Conservation (phyloP, 2,113 vertebrate species). For the Stictonetta naevosa region DNA sequence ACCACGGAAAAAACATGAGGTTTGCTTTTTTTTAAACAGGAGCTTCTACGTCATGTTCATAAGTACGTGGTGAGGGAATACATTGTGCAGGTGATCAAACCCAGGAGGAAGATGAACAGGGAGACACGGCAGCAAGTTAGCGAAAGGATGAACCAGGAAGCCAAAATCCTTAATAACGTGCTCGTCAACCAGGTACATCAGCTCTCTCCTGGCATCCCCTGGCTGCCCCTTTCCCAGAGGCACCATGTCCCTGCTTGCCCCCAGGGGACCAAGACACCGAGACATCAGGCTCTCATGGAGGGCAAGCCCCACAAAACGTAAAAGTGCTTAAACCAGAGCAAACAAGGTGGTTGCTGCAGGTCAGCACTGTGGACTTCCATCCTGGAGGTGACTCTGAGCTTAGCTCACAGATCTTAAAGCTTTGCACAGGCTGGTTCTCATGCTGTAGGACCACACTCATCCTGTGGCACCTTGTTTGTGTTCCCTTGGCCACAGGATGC, state of each 20-base stretch:
- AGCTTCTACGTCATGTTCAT: conserved; percentile 67
- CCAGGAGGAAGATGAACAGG: conserved; percentile 20
- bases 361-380: background rate
- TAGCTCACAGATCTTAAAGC: background rate
- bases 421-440: background rate
- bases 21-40: conserved; percentile 47
- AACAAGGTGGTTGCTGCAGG: background rate
- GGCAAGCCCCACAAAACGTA: background rate
- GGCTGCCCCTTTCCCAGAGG: background rate
- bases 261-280: rapidly evolving
- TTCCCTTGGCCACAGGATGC: background rate
- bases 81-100: conserved; percentile 55
- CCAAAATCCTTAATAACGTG: conserved; percentile 19
- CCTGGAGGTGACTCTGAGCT: rapidly evolving
- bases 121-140: conserved; percentile 26
- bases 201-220: background rate
- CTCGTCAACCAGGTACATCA: conserved; percentile 71
- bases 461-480: background rate
- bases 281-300: background rate
- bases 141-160: conserved; percentile 72
- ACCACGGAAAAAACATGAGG: rapidly evolving
- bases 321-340: background rate
- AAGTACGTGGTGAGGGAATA: conserved; percentile 71
- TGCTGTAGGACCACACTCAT: background rate
- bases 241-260: background rate